phyloP scores from a whole-genome alignment of 2,888 invertebrate genomes.

The Miltochrista miniata region DNA sequence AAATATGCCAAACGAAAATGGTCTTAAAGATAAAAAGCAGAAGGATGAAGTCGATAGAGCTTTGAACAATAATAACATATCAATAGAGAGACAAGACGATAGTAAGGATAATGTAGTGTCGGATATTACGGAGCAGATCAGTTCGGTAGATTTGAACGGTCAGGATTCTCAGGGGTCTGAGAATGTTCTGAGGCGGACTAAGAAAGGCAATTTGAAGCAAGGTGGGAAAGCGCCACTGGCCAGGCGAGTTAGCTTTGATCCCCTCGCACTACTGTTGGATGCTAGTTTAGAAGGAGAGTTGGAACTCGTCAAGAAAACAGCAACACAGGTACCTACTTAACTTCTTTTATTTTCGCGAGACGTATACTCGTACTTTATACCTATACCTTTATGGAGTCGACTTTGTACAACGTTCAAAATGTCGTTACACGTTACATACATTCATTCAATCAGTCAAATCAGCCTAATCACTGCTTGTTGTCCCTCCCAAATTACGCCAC shows the following conservation, averaged over 20 bases:
- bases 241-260: conserved; percentile 98
- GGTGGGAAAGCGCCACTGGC: conserved; percentile 89
- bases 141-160: conserved; percentile 78
- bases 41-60: conserved; percentile 77
- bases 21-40: conserved; percentile 64
- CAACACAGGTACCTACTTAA: conserved; percentile 87
- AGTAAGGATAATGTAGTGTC: conserved; percentile 67
- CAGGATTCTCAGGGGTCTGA: conserved; percentile 82
- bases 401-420: no score
- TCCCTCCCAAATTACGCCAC: no score
- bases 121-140: conserved; percentile 78
- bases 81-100: conserved; percentile 55
- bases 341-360: background rate
- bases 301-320: conserved; percentile 97
- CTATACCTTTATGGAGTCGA: no score
- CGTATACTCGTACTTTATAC: background rate
- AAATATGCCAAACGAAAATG: conserved; percentile 68
- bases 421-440: no score
- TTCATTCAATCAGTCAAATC: no score
- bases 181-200: conserved; percentile 84
- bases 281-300: conserved; percentile 99
- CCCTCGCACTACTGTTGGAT: conserved; percentile 96
- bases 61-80: conserved; percentile 60
- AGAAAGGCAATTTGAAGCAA: conserved; percentile 92
- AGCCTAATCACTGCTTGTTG: no score